Base-by-base conservation (phyloP, 2,888 invertebrate species). In the Trachelus iudaicus region DNA sequence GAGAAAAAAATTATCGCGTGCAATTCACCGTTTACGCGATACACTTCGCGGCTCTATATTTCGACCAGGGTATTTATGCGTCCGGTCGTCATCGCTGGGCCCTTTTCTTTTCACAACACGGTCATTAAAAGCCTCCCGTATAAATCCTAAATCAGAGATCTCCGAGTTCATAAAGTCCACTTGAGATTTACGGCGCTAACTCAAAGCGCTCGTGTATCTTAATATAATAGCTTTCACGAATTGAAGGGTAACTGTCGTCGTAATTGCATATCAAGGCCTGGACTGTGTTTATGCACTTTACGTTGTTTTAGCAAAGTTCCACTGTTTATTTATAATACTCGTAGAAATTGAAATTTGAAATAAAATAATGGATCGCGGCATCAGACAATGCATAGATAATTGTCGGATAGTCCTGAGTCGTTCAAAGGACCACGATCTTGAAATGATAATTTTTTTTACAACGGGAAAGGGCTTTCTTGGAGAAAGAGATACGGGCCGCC, bases 71-170 rank as follows among this genome's bases (percentile, higher is more conserved):
- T 87, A 87, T 89, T 89, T 89, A 89, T 89, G 82, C 79, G 83
- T 89, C 89, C 88, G 87, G 88, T 83, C 84, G 80, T 81, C 83
- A 80, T 83, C 83, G 81, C 81, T 76, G 30, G 69, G 81, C 81
- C 77, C 75, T 79, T 81, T 77, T 85, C 84, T 84, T 85, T 86
- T 87, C 83, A 75, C 80, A 34, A 77, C 80, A 77, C 80, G 81
- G 81, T 79, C 85, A 84, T 86, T 84, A 84, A 84, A 83, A 76
- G 79, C 79, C 75, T 77, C 75, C 79, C 75, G 75, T 84, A 84
- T 89, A 88, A 89, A 90, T 89, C 84, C 87, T 85, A 85, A 90
- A 90, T 89, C 87, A 85, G 85, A 78, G 84, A 9, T 69, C 75
- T 80, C 77, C 77, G 79, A 83, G 84, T 86, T 86, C 86, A 83